Evolutionary conservation across 2,797 vertebrate genomes (phyloP), one percentile per base, ranked within the genome.

Genomic region (Molossus molossus): DNA sequence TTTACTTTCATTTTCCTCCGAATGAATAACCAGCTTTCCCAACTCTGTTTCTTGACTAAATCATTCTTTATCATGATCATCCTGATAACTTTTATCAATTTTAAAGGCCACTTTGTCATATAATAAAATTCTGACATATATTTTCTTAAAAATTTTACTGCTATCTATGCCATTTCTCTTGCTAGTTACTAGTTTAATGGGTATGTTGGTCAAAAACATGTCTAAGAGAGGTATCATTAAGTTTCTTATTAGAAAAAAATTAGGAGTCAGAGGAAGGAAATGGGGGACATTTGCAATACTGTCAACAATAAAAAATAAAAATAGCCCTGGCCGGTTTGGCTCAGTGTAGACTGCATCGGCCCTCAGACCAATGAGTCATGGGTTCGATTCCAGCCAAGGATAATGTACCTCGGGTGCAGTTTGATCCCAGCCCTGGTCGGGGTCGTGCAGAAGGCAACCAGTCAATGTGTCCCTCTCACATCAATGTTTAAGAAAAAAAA

Each of bases 1-100:
- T 93, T 91, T 70, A 73, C 45, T 87, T 96, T 55, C 17, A 76
- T 72, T 92, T 76, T 87, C 25, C 18, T 76, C 33, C 27, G 87
- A 53, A 57, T 70, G 76, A 76, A 45, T 60, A 85, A 53, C 14
- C 27, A 77, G 50, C 65, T 67, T 50, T 27, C 9, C 17, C 37
- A 89, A 40, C 11, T n/a, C 45, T 1, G 21, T 92, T 73, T 77
- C 55, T 90, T 85, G 20, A 77, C 23, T 65, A 33, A 90, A 85
- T 1, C 3, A 3, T 50, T 79, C 48, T 79, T 89, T 89, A 27
- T 40, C 9, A 85, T 72, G 57, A 89, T 29, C 40, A 60, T 3
- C 27, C 70, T 58, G 48, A 89, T 64, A n/a, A 58, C 45, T 85
- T 21, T 55, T 62, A 85, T 55, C 23, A 65, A 55, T 81, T 80